Percentiles rank a stretch among this genome's conserved stretches.
These are phyloP conservation scores for Tyto alba DNA, from an alignment of 2,113 vertebrate species.

Conservation along the genomic window DNA sequence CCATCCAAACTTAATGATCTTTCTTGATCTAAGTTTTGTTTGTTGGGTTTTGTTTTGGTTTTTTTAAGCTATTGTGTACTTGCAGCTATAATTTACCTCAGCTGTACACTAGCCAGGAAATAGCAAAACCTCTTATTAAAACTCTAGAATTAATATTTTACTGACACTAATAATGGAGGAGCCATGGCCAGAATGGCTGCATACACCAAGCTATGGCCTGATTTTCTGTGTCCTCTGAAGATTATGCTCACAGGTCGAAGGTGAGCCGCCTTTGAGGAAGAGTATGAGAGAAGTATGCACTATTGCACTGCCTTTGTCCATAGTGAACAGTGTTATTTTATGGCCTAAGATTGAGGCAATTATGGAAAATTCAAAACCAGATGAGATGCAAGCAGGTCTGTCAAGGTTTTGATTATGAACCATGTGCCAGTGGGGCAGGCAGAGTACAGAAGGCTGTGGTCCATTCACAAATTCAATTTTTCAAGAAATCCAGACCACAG, in stretches of 20 bases:
- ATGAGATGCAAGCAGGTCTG: neutral
- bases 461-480: neutral
- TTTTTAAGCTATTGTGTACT: neutral
- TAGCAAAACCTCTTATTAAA: neutral
- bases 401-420: neutral
- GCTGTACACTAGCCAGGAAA: neutral
- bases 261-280: neutral
- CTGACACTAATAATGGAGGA: neutral
- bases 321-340: neutral
- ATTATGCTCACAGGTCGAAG: neutral
- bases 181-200: neutral
- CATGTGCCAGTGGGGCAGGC: neutral
- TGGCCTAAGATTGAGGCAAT: neutral
- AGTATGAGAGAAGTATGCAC: neutral
- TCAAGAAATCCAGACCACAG: neutral
- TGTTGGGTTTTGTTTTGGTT: too few species aligned
- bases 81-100: neutral
- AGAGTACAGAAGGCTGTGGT: neutral
- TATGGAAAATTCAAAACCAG: neutral
- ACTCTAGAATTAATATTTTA: neutral
- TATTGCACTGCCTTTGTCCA: neutral
- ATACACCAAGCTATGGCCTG: neutral
- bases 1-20: neutral
- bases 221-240: neutral
- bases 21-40: neutral